Evolutionary conservation across 2,888 invertebrate species (phyloP), one percentile per base, ranked within the genome.

Genomic region (Smittia sp.): DNA sequence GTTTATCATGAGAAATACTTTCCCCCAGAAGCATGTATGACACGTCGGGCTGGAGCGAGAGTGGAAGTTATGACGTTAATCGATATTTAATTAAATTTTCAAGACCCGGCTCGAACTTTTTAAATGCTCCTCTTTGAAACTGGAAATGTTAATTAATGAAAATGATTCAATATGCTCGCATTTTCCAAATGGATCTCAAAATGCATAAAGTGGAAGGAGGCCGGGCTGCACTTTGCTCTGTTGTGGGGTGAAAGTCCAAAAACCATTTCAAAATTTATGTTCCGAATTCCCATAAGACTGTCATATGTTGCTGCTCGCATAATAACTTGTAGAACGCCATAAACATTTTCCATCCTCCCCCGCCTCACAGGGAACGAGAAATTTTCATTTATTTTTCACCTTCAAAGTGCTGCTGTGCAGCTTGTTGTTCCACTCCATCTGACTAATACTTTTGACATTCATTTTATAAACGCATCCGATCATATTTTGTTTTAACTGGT

Each of bases 391-490:
- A 58, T 58, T 58, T 58, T 46, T 22, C 58, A 58, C 58, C 58
- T 58, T 13, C 58, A 18, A 22, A 58, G 22, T 58, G 58, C 58
- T 58, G 20, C 18, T 18, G 58, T 22, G 6, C 6, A 6, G 58
- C 58, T 20, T 58, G 58, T 58, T 58, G 58, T 58, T 58, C 58
- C 58, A 58, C 58, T 58, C 58, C 58, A 58, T 58, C 58, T 20
- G 58, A 58, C 69, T 70, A 70, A 70, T 70, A 70, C 69, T 70
- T 70, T 70, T 70, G 69, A 70, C 69, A 70, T 70, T 54, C 54
- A 70, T 70, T 70, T 58, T 54, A 70, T 70, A 25, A 65, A 24
- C 41, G 69, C 69, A 70, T 52, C 41, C 46, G 69, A 70, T 70
- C 69, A 70, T 54, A 58, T 58, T 58, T 58, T 58, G 58, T 58